A percentile compares a stretch with the other conserved stretches of the same genome.
Evolutionary conservation across 1,140 invertebrate species (phyloP).

Genomic region (Coboldia fuscipes): DNA sequence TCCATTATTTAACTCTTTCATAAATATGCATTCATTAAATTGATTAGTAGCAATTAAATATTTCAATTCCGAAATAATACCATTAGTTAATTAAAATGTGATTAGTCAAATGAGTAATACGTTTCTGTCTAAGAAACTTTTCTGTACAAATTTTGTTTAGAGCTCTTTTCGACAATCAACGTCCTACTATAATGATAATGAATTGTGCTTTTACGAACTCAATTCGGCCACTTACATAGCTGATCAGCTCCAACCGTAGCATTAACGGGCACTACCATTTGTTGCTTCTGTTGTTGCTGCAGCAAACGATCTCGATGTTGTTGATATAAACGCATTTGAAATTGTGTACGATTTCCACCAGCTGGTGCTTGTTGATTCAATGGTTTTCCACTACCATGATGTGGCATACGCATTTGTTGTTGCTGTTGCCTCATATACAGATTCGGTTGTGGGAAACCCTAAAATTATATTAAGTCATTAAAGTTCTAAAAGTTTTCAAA

Average conservation of each 20-base stretch:
- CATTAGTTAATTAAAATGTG: too few relatives aligned
- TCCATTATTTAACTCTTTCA: neutral
- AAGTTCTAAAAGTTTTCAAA: neutral
- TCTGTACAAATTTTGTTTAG: too few relatives aligned
- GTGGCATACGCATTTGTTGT: too few relatives aligned
- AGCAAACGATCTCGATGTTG: slow-evolving; percentile 32
- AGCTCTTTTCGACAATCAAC: too few relatives aligned
- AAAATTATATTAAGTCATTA: neutral
- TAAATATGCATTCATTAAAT: neutral
- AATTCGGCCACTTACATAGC: slow-evolving; percentile 16
- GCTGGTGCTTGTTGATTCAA: slow-evolving; percentile 11
- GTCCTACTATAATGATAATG: too few relatives aligned
- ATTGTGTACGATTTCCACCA: slow-evolving; percentile 15
- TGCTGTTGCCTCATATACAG: slow-evolving; percentile 17
- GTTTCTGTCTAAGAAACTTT: too few relatives aligned
- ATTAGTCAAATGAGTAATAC: too few relatives aligned
- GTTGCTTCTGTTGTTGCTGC: slow-evolving; percentile 49
- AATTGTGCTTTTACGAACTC: too few relatives aligned
- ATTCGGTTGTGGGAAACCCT: slow-evolving; percentile 17
- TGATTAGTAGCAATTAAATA: too few relatives aligned
- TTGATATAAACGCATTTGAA: slow-evolving; percentile 20
- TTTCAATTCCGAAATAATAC: too few relatives aligned
- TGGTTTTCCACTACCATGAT: too few relatives aligned
- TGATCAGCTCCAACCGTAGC: slow-evolving; percentile 29
- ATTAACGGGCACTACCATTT: slow-evolving; percentile 40